These are phyloP conservation scores for Hirundichthys speculiger DNA, from an alignment of 2,113 vertebrate genomes.

Conservation along the genomic window DNA sequence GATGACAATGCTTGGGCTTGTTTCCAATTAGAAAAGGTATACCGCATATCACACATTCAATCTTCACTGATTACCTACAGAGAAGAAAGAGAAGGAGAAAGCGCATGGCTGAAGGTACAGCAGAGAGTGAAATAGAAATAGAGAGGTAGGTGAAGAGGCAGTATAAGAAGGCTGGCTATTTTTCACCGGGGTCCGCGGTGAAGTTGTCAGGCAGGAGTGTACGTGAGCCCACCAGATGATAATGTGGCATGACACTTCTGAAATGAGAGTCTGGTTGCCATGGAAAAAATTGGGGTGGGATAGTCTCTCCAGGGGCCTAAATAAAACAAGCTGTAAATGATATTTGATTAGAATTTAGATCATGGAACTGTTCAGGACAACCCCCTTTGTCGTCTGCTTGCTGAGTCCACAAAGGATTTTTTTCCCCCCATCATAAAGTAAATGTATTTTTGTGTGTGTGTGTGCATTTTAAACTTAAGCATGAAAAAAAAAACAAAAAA, in stretches of 20 bases:
- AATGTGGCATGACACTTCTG: constrained; percentile 99
- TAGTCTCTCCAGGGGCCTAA: constrained; percentile 93
- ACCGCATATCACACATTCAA: constrained; percentile 61
- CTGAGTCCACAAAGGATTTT: constrained; percentile 33
- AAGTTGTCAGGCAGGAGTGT: constrained; percentile 94
- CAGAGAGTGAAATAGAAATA: constrained; percentile 52
- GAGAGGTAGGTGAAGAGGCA: constrained; percentile 41
- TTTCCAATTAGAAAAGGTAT: constrained; percentile 68
- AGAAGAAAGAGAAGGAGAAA: constrained; percentile 38
- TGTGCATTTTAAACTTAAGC: no score
- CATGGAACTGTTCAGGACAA: constrained; percentile 91
- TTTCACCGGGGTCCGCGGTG: constrained; percentile 89
- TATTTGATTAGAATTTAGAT: constrained; percentile 99
- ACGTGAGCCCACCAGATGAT: constrained; percentile 94
- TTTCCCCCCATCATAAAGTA: no score
- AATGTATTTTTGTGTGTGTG: no score
- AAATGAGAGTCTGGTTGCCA: constrained; percentile 99
- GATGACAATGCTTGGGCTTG: constrained; percentile 33
- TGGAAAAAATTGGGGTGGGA: constrained; percentile 93
- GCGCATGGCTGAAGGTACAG: constrained; percentile 50
- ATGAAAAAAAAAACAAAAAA: no score
- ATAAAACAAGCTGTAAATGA: constrained; percentile 99
- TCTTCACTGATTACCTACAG: constrained; percentile 56
- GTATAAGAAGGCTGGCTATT: constrained; percentile 35
- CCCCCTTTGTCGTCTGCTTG: constrained; percentile 78